phyloP scores from a whole-genome alignment of 2,888 invertebrate genomes.

The Rhimphoctona megacephalus region DNA sequence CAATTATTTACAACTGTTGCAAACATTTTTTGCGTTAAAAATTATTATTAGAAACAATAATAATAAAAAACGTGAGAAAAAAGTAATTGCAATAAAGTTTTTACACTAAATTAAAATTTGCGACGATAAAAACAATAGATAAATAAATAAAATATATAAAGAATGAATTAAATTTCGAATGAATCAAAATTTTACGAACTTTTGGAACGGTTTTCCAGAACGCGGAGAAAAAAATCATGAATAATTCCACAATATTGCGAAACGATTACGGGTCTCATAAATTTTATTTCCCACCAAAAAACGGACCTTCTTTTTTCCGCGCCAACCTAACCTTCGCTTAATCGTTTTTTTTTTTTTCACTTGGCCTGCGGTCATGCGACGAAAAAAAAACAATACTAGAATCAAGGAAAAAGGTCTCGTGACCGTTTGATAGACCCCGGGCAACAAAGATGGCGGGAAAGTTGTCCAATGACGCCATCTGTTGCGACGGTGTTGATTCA shows the following conservation, averaged over 20 bases:
- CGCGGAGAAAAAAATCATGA: neutral
- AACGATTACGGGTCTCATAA: neutral
- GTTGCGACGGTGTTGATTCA: neutral
- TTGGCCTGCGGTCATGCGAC: slow-evolving; percentile 4
- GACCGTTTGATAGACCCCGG: neutral
- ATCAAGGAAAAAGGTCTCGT: slow-evolving; percentile 4
- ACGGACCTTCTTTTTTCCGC: neutral
- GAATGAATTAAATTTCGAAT: neutral
- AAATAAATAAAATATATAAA: neutral
- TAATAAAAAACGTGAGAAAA: neutral
- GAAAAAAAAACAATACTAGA: slow-evolving; percentile 1
- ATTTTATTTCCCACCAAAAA: neutral
- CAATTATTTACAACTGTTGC: neutral
- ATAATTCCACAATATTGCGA: neutral
- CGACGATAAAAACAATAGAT: neutral
- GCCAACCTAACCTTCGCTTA: neutral
- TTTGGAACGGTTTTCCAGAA: neutral
- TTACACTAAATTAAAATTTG: neutral
- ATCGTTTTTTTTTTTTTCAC: neutral
- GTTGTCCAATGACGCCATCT: neutral
- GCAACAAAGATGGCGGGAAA: slow-evolving; percentile 5
- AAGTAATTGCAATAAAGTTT: neutral
- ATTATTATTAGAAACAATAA: neutral
- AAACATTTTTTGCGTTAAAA: neutral
- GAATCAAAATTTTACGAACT: neutral